phyloP scores from a whole-genome alignment of 2,888 invertebrate genomes.

The Argyresthia albistria region DNA sequence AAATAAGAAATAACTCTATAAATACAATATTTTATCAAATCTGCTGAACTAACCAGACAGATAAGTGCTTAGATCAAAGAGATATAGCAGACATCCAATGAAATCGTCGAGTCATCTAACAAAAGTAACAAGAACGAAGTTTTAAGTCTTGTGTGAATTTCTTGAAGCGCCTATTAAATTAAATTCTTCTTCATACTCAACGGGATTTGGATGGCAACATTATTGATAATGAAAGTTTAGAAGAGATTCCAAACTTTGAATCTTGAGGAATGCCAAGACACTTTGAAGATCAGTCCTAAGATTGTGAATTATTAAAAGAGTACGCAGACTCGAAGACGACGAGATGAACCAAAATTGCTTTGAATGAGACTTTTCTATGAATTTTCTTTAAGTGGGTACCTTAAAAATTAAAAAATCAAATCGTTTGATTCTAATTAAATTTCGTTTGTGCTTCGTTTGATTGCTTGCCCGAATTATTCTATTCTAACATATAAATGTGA shows the following conservation, averaged over 20 bases:
- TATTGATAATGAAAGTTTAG: background rate
- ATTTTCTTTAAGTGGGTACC: background rate
- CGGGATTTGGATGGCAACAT: no score
- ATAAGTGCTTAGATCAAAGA: background rate
- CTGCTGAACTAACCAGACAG: no score
- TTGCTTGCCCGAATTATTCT: no score
- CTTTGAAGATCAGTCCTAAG: background rate
- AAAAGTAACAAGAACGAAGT: no score
- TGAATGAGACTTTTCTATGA: constrained; percentile 1
- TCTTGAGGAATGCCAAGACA: background rate
- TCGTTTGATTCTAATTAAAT: no score
- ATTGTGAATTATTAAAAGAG: constrained; percentile 2
- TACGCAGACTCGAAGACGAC: background rate
- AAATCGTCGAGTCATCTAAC: background rate
- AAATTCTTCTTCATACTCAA: no score
- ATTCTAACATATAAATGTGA: no score
- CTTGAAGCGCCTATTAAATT: no score
- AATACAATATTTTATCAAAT: no score
- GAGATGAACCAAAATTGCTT: constrained; percentile 1
- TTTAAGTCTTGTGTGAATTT: no score
- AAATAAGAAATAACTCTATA: no score
- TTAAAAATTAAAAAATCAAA: background rate
- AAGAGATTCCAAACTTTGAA: background rate
- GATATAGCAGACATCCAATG: background rate
- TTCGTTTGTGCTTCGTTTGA: no score